phyloP scores from a whole-genome alignment of 1,140 invertebrate species.

The Theocolax elegans region DNA sequence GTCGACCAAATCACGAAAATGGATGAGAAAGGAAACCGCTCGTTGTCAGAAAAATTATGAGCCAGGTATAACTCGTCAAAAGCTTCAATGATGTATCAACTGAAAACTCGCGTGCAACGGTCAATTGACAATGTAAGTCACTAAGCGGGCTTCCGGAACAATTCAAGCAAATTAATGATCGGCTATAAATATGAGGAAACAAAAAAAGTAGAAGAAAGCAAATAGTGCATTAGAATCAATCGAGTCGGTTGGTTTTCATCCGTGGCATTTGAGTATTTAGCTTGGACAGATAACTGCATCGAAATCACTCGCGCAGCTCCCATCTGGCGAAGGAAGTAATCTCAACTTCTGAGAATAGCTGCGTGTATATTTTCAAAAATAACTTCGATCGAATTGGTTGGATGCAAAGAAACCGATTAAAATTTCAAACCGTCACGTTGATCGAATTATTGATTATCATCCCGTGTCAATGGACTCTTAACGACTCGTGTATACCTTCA shows the following conservation, averaged over 20 bases:
- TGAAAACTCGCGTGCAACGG: too few relatives aligned
- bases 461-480: conserved; percentile 45
- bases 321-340: conserved; percentile 3
- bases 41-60: too few relatives aligned
- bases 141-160: too few relatives aligned
- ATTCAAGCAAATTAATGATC: conserved; percentile 17
- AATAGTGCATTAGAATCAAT: too few relatives aligned
- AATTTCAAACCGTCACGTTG: neutral
- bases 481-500: conserved; percentile 27
- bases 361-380: neutral
- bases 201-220: too few relatives aligned
- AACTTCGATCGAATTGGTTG: neutral
- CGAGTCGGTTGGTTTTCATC: conserved; percentile 14
- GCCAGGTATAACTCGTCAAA: too few relatives aligned
- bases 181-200: too few relatives aligned
- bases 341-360: conserved; percentile 11
- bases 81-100: too few relatives aligned
- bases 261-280: neutral
- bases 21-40: too few relatives aligned
- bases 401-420: neutral
- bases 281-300: conserved; percentile 18
- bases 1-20: too few relatives aligned
- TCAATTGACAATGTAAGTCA: too few relatives aligned
- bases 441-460: too few relatives aligned
- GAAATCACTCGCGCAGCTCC: conserved; percentile 2